Conservation (phyloP, 2,113 vertebrate genomes). For the Forbesichthys papilliferus region DNA sequence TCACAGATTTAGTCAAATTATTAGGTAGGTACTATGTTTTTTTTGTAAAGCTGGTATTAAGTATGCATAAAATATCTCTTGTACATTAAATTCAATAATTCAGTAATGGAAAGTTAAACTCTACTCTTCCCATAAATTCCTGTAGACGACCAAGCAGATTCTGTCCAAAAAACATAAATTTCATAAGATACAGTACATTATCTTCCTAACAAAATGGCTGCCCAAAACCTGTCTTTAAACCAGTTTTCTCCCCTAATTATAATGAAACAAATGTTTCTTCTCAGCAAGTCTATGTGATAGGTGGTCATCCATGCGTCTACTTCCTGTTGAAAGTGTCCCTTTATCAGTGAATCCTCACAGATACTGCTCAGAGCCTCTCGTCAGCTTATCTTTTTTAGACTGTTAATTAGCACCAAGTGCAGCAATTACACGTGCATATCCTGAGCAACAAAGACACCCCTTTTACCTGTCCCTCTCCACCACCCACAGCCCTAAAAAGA, state of each 20-base stretch:
- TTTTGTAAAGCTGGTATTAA: slow-evolving; percentile 5
- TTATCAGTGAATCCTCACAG: slow-evolving; percentile 66
- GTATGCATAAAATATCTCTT: too few relatives aligned
- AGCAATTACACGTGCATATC: slow-evolving; percentile 71
- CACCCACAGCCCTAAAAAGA: slow-evolving; percentile 43
- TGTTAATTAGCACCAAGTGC: slow-evolving; percentile 70
- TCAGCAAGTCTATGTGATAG: slow-evolving; percentile 49
- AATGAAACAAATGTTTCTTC: slow-evolving; percentile 46
- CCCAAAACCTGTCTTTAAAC: slow-evolving; percentile 28
- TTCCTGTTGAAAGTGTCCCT: slow-evolving; percentile 67
- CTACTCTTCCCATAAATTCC: too few relatives aligned
- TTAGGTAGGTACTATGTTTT: background rate
- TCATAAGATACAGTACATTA: background rate
- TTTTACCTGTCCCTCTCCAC: slow-evolving; percentile 18
- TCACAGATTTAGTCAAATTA: too few relatives aligned
- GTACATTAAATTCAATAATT: too few relatives aligned
- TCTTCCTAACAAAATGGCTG: slow-evolving; percentile 21
- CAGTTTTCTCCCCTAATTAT: slow-evolving; percentile 56
- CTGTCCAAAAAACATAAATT: too few relatives aligned
- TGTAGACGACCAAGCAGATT: too few relatives aligned
- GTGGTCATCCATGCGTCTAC: slow-evolving; percentile 58
- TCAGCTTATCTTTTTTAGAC: slow-evolving; percentile 63
- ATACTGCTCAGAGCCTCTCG: slow-evolving; percentile 55
- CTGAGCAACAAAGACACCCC: slow-evolving; percentile 62
- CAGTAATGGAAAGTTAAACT: too few relatives aligned